These are phyloP conservation scores for Rhaphigaster nebulosa DNA, from an alignment of 2,888 invertebrate genomes.

Conservation along the genomic window DNA sequence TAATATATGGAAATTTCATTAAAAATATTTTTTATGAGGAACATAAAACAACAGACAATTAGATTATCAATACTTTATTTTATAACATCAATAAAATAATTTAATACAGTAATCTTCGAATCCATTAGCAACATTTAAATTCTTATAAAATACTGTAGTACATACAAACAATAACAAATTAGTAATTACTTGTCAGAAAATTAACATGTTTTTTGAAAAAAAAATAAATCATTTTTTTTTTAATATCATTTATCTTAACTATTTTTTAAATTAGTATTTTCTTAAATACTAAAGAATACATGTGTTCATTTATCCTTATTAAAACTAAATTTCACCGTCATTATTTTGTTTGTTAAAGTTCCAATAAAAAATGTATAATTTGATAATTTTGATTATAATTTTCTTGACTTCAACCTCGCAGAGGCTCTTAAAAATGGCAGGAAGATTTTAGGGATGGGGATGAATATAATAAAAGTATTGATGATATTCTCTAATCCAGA, in stretches of 20 bases:
- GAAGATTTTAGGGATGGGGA: background rate
- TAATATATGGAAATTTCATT: no score
- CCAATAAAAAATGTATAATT: no score
- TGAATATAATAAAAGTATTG: background rate
- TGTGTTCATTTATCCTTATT: background rate
- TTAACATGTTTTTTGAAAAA: background rate
- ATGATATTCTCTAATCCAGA: no score
- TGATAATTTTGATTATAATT: no score
- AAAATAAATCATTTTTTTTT: background rate
- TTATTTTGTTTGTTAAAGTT: background rate
- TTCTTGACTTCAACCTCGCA: no score
- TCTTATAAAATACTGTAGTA: background rate
- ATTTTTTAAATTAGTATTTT: background rate
- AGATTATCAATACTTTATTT: slow-evolving; percentile 22
- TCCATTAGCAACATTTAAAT: background rate
- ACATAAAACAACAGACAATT: background rate
- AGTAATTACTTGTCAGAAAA: background rate
- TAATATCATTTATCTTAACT: background rate
- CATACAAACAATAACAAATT: background rate
- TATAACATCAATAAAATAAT: slow-evolving; percentile 49
- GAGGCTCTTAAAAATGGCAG: background rate
- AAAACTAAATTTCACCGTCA: background rate
- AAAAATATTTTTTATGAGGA: no score
- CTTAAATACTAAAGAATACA: background rate
- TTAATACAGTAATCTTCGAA: slow-evolving; percentile 20